Evolutionary conservation across 1,140 invertebrate genomes (phyloP), one percentile per base, ranked within the genome.

Genomic region (Eurosta solidaginis): DNA sequence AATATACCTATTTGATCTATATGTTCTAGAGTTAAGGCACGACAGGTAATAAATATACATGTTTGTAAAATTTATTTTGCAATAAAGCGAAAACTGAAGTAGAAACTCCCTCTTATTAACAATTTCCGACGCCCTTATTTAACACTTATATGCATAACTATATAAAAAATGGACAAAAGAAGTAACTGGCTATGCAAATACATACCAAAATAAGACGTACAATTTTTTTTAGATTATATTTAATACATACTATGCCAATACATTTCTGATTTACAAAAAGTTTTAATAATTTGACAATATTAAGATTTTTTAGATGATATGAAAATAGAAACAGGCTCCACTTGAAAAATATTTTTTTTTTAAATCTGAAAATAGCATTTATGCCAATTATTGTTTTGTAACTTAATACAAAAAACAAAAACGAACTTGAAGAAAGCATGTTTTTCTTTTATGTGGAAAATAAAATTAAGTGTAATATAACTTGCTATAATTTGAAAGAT

Each of bases 201-300:
- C n/a, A n/a, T n/a, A n/a, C 9, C 3, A 5, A 68, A 17, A 68
- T 20, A 68, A 68, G n/a, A 40, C 33, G 17, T 9, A 40, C n/a
- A n/a, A 68, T 20, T 68, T 68, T 40, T 68, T 68, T 59, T 68
- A 68, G 59, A 29, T 68, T 68, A 68, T 59, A 68, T 40, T 68
- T 68, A 68, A 68, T 29, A n/a, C 14, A 20, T 20, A 68, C 29
- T 42, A 36, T 68, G 59, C 36, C 59, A 2, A 68, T 10, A 20
- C 6, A 68, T 40, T 68, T 68, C n/a, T 27, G 33, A 68, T 40
- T 20, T 68, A 68, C n/a, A 47, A 40, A 42, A n/a, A n/a, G n/a
- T 68, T 68, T 68, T 68, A 40, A 68, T 40, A 2, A 40, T 40
- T 68, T 68, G 59, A 68, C 59, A 40, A 42, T 29, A 68, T n/a